Base-by-base conservation (phyloP, 2,797 vertebrate genomes). In the Tinamus major region DNA sequence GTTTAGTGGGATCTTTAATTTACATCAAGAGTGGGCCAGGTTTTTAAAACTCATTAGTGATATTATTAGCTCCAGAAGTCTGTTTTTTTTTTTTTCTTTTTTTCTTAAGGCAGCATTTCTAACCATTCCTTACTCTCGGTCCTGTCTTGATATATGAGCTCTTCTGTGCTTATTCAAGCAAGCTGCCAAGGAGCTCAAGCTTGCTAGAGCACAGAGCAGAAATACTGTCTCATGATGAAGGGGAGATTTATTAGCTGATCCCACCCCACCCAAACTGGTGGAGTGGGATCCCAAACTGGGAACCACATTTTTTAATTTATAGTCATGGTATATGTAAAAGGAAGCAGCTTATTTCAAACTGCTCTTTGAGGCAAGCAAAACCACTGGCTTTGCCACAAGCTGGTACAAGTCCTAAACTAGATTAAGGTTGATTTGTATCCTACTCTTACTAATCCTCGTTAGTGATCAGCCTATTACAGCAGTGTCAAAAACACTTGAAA, bases 31-130 rank as follows among this genome's bases (percentile, higher is more conserved):
- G 89, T 7, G 17, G 72, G 41, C 44, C 76, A 82, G 71, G 76
- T 77, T 95, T 96, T 95, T 88, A 94, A 71, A 95, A 91, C 79
- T 92, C 90, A 90, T 93, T 91, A 91, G 48, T 63, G 72, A 16
- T 44, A 87, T 84, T 81, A 91, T 61, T 90, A 31, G 80, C 79
- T 95, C 85, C 94, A 96, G 91, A 92, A 89, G 82, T 70, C 72
- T 81, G 89, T 5, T 42, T 56, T 11, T 11, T 49, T 64, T 64
- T 81, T 58, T 63, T 29, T 51, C 58, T 37, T n/a, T 37, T 16
- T 17, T 18, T 17, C 42, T 44, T 44, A 65, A 62, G 4, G 14
- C 15, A 82, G 53, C 0, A 42, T 76, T 85, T 86, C 53, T 41
- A 90, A 82, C 46, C 80, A 21, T 81, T 93, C n/a, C 59, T 85